These are phyloP conservation scores for Drosophila peninsularis DNA, from an alignment of 2,888 invertebrate species.

Conservation along the genomic window DNA sequence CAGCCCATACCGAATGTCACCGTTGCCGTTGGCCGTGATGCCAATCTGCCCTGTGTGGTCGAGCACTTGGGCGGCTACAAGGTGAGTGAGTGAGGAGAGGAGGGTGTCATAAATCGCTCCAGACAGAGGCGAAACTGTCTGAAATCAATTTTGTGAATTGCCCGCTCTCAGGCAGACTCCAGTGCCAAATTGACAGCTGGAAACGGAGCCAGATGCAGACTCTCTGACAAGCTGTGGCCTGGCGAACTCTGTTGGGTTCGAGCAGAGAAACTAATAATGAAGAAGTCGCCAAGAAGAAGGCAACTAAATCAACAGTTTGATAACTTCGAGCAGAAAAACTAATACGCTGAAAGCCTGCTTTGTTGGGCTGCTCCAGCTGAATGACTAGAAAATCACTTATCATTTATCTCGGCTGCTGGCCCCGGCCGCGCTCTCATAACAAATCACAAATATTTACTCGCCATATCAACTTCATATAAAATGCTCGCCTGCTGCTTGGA, in stretches of 20 bases:
- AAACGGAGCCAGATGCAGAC: constrained; percentile 37
- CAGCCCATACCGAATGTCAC: constrained; percentile 97
- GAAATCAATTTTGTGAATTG: constrained; percentile 74
- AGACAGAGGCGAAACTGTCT: constrained; percentile 61
- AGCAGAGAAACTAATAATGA: constrained; percentile 11
- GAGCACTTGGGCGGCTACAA: constrained; percentile 95
- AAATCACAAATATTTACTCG: constrained; percentile 79
- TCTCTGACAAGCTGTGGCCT: constrained; percentile 50
- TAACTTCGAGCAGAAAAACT: constrained; percentile 13
- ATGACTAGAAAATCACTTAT: constrained; percentile 74
- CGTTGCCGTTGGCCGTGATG: constrained; percentile 94
- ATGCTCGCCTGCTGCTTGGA: constrained; percentile 37
- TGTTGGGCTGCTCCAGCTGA: constrained; percentile 26
- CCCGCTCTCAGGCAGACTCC: constrained; percentile 14
- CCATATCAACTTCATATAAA: constrained; percentile 78
- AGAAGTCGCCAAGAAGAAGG: constrained; percentile 12
- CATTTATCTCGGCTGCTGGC: constrained; percentile 67
- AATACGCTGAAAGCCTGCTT: constrained; percentile 7
- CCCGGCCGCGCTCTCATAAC: constrained; percentile 62
- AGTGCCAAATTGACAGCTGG: constrained; percentile 39
- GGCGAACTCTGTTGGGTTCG: neutral
- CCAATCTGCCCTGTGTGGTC: constrained; percentile 94
- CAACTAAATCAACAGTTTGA: constrained; percentile 35
- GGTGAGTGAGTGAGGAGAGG: constrained; percentile 86
- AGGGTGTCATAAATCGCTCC: constrained; percentile 59